A percentile compares a stretch with the other conserved stretches of the same genome.
These are phyloP conservation scores for Tachuris rubrigastra DNA, from an alignment of 2,113 vertebrate species.

Conservation along the genomic window DNA sequence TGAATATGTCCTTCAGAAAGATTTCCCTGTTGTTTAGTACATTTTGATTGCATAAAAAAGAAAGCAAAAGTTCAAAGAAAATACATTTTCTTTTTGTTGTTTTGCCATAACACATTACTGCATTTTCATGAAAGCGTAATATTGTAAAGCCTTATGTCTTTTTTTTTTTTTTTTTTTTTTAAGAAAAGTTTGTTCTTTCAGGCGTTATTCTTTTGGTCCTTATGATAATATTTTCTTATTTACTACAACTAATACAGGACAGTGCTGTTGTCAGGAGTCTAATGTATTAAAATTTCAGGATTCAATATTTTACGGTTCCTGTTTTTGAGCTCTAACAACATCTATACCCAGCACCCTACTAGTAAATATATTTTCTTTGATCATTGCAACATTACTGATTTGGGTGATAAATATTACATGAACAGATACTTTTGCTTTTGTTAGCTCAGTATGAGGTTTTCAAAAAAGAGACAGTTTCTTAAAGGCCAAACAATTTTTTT, in stretches of 20 bases:
- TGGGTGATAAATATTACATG: constrained; percentile 60
- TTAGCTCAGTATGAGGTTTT: constrained; percentile 40
- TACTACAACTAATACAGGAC: not conserved
- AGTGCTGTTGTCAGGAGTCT: not conserved
- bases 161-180: not conserved
- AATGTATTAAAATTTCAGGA: constrained; percentile 54
- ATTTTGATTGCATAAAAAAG: not conserved
- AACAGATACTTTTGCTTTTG: constrained; percentile 42
- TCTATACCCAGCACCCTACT: not conserved
- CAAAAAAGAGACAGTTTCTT: constrained; percentile 1
- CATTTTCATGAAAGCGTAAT: constrained; percentile 20
- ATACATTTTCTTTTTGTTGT: not conserved
- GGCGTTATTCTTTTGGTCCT: not conserved
- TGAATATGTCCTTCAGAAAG: not conserved
- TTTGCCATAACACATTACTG: not conserved
- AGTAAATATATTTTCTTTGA: constrained; percentile 65
- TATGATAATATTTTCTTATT: constrained; percentile 36
- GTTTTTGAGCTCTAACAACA: constrained; percentile 9
- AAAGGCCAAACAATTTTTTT: not conserved
- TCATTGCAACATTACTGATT: constrained; percentile 35
- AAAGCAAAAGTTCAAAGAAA: not conserved
- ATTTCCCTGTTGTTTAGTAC: not conserved
- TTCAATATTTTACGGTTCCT: constrained; percentile 33
- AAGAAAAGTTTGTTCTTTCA: not conserved
- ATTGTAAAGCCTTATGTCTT: not conserved